These are phyloP conservation scores for Pelobates cultripes DNA, from an alignment of 2,797 vertebrate genomes.

Conservation along the genomic window DNA sequence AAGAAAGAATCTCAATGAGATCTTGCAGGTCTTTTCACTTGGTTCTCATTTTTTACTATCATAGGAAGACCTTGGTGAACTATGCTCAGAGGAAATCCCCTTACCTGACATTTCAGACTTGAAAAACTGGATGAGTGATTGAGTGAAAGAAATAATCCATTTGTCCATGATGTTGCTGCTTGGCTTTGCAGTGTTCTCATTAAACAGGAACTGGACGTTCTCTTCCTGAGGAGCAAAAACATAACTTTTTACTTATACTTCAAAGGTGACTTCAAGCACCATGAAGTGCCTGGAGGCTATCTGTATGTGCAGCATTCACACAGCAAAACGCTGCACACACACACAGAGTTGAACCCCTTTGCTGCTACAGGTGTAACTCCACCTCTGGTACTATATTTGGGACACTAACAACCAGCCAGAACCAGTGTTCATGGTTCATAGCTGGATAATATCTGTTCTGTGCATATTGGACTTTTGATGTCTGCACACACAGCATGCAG, in stretches of 20 bases:
- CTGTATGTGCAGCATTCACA: too few relatives aligned
- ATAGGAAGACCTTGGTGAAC: not conserved
- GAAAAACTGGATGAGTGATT: slow-evolving; percentile 93
- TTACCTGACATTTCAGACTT: slow-evolving; percentile 92
- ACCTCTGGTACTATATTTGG: too few relatives aligned
- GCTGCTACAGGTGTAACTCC: too few relatives aligned
- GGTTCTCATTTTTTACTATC: not conserved
- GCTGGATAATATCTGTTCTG: too few relatives aligned
- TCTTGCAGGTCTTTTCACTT: not conserved
- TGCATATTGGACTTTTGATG: too few relatives aligned
- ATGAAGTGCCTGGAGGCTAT: too few relatives aligned
- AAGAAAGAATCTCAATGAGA: slow-evolving; percentile 46
- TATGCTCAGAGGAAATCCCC: slow-evolving; percentile 22
- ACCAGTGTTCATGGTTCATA: too few relatives aligned
- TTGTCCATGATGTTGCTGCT: slow-evolving; percentile 95
- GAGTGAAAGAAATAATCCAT: slow-evolving; percentile 96
- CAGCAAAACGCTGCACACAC: too few relatives aligned
- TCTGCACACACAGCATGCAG: too few relatives aligned
- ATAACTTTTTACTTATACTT: not conserved
- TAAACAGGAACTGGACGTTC: slow-evolving; percentile 84
- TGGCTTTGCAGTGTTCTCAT: slow-evolving; percentile 79
- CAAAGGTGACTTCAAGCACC: too few relatives aligned
- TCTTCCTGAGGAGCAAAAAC: slow-evolving; percentile 78
- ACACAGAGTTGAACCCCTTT: too few relatives aligned
- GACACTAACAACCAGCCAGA: too few relatives aligned